Conservation (phyloP, 2,888 invertebrate species). For the Orgyia antiqua region DNA sequence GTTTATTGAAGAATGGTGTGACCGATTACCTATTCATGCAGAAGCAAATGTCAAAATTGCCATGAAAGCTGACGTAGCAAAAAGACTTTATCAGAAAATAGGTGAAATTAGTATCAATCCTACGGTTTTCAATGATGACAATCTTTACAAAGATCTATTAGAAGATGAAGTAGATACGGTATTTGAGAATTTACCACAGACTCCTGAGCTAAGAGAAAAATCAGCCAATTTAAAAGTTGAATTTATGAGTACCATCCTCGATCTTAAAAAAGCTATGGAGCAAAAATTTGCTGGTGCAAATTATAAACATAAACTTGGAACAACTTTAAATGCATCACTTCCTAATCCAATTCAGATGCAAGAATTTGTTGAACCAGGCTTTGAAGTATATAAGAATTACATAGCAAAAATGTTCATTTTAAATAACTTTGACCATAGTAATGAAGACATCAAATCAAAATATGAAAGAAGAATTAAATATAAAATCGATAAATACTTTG, state of each 20-base stretch:
- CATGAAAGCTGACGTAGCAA: slow-evolving; percentile 36
- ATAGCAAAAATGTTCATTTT: slow-evolving; percentile 49
- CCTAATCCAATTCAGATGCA: slow-evolving; percentile 31
- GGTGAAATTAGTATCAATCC: slow-evolving; percentile 43
- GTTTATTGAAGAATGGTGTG: slow-evolving; percentile 47
- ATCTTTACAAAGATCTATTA: slow-evolving; percentile 37
- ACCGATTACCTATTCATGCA: slow-evolving; percentile 36
- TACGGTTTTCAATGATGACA: slow-evolving; percentile 34
- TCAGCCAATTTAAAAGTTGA: slow-evolving; percentile 31
- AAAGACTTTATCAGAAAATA: slow-evolving; percentile 42
- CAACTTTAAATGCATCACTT: slow-evolving; percentile 42
- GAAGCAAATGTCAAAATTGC: slow-evolving; percentile 21
- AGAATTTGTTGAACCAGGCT: slow-evolving; percentile 37
- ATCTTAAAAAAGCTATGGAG: slow-evolving; percentile 32
- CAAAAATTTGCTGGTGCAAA: slow-evolving; percentile 36
- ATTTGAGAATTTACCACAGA: slow-evolving; percentile 34
- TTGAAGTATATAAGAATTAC: slow-evolving; percentile 49
- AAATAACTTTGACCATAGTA: slow-evolving; percentile 49
- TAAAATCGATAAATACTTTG: slow-evolving; percentile 41
- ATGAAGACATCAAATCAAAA: slow-evolving; percentile 37
- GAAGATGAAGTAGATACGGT: slow-evolving; percentile 38
- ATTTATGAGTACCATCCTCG: slow-evolving; percentile 35
- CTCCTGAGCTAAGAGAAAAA: slow-evolving; percentile 24
- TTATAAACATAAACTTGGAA: slow-evolving; percentile 45
- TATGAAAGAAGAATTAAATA: slow-evolving; percentile 38